Conservation (phyloP, 2,888 invertebrate species). For the Disparrhopalites patrizii region DNA sequence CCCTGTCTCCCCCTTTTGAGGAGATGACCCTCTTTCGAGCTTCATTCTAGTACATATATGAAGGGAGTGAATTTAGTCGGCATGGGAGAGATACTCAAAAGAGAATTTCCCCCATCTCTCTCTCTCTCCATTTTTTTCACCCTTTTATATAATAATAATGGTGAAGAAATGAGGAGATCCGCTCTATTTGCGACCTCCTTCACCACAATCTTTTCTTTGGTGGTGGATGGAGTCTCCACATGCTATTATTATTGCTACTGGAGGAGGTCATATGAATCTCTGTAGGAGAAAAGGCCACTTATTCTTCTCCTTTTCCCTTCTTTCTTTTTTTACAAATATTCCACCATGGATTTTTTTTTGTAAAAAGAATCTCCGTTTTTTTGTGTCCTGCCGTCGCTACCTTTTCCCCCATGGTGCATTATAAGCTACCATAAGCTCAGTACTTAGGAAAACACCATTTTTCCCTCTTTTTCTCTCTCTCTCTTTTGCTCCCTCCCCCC, state of each 20-base stretch:
- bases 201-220: not conserved
- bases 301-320: conserved; percentile 8
- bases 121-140: not conserved
- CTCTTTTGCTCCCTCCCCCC: not conserved
- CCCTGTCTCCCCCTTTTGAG: conserved; percentile 1
- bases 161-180: conserved; percentile 11
- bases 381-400: not conserved
- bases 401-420: not conserved
- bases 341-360: not conserved
- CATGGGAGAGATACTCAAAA: too few relatives aligned
- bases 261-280: not conserved
- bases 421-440: too few relatives aligned
- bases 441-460: not conserved
- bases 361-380: not conserved
- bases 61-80: too few relatives aligned
- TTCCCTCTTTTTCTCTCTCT: not conserved
- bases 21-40: not conserved
- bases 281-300: conserved; percentile 16
- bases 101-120: too few relatives aligned
- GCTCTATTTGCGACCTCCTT: conserved; percentile 32
- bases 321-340: not conserved
- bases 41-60: too few relatives aligned
- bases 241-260: conserved; percentile 4
- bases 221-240: too few relatives aligned
- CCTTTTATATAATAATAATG: conserved; percentile 3